Base-by-base conservation (phyloP, 1,140 invertebrate species). In the Drosophila lowei region DNA sequence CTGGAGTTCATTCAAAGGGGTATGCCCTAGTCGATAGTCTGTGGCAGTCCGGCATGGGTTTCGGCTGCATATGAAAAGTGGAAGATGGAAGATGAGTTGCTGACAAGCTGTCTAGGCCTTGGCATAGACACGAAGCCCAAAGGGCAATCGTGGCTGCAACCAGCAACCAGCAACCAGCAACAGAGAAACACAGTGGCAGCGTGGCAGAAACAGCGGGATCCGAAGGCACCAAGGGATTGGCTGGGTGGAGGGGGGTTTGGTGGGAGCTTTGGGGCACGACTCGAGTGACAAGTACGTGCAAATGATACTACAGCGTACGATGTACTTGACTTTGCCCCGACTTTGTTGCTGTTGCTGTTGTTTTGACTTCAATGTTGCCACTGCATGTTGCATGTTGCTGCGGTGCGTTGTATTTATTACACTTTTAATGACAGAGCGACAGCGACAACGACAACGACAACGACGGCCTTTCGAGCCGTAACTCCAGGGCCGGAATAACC, bases 291-390 rank as follows among this genome's bases (percentile, higher is more conserved):
- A 88, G 77, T 80, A 88, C 86, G 79, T 90, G 88, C 83, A 90
- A 88, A 86, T 88, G 88, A 90, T 90, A 90, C 88, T 90, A 79
- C 50, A 90, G 72, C 71, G 79, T 79, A 88, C 79, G 77, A 76
- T 80, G 79, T 84, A 84, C 88, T 90, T 90, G 79, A 90, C 79
- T 90, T 75, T 68, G 76, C 68, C 61, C 28, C 42, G 11, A 44
- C 43, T 54, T 44, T 63, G 64, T 44, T 67, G 63, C 43, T 58
- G 72, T 15, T 53, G 54, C 28, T 49, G 55, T 18, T 48, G 61
- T 16, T 18, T 44, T 43, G 38, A 30, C 21, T 30, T 30, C 13
- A 38, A 38, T 38, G 34, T 38, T 56, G 54, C 46, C 75, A 66
- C 25, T 58, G 64, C 53, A 16, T 38, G 61, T 49, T 68, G 61